phyloP scores from a whole-genome alignment of 2,797 vertebrate species.

The Threskiornis aethiopicus region DNA sequence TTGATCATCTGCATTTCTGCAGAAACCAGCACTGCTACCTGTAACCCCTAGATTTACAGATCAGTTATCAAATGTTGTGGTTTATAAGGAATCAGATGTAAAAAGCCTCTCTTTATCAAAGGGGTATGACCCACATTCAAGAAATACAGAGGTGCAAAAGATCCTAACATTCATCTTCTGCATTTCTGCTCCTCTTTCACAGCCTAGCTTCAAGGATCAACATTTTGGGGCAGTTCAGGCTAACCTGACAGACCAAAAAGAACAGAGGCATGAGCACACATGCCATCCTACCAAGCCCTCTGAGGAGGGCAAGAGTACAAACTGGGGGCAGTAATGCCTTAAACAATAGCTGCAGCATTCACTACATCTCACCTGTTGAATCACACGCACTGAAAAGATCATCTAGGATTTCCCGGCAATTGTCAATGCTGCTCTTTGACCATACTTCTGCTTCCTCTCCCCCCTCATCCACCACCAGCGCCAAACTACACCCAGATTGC shows the following conservation, averaged over 20 bases:
- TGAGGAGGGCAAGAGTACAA: not conserved
- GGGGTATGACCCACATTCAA: not conserved
- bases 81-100: not conserved
- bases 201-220: not conserved
- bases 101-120: not conserved
- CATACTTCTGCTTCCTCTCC: not conserved
- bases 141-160: not conserved
- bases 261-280: not conserved
- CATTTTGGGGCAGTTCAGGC: not conserved
- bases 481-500: not conserved
- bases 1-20: not conserved
- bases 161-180: not conserved
- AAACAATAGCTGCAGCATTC: not conserved
- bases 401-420: not conserved
- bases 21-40: not conserved
- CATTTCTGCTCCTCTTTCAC: not conserved
- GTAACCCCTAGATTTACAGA: not conserved
- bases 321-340: no score
- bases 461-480: not conserved
- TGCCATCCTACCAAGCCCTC: not conserved
- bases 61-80: not conserved
- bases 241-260: not conserved
- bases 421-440: not conserved
- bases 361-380: not conserved
- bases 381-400: not conserved